Conservation (phyloP, 2,113 vertebrate species). For the Crotalus viridis region DNA sequence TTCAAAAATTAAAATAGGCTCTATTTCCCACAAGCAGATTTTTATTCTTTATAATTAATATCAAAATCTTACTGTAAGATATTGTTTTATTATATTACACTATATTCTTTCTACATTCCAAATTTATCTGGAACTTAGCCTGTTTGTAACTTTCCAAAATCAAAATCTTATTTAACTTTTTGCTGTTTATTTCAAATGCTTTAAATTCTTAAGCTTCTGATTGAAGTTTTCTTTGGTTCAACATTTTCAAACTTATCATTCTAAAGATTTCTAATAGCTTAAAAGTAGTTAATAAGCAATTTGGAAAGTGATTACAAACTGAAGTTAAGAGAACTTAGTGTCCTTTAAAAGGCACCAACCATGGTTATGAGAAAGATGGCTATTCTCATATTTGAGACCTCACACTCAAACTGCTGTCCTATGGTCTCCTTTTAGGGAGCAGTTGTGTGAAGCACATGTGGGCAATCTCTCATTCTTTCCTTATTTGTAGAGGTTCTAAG, state of each 20-base stretch:
- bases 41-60: no score
- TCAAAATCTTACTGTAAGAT: no score
- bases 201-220: background rate
- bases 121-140: no score
- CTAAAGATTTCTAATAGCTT: background rate
- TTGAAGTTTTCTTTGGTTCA: background rate
- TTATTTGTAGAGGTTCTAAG: background rate
- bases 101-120: no score
- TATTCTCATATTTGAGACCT: background rate
- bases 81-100: no score
- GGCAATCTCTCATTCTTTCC: background rate
- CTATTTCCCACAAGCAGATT: no score
- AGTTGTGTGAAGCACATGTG: background rate
- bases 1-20: no score
- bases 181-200: background rate
- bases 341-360: background rate
- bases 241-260: background rate
- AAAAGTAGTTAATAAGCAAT: background rate
- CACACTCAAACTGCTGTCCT: background rate
- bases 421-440: background rate
- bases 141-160: background rate
- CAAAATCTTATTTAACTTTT: background rate
- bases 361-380: background rate
- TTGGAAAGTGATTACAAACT: background rate
- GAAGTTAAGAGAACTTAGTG: background rate